phyloP scores from a whole-genome alignment of 2,797 vertebrate species.

The Tapera naevia region DNA sequence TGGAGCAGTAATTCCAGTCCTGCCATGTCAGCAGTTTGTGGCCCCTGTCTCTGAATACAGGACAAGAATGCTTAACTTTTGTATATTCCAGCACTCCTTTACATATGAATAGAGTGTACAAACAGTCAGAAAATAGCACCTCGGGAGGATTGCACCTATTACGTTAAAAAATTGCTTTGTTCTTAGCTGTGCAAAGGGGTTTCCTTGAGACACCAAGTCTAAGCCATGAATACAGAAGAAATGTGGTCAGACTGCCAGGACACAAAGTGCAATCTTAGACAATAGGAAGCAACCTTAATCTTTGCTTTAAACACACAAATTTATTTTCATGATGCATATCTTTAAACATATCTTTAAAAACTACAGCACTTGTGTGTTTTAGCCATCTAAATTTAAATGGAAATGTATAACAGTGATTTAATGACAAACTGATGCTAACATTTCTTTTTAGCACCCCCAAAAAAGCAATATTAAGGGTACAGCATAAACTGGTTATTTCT shows the following conservation, averaged over 20 bases:
- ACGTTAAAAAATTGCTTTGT: background rate
- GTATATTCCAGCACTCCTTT: background rate
- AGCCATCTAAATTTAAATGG: background rate
- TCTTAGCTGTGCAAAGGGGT: background rate
- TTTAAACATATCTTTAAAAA: background rate
- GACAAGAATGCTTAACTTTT: background rate
- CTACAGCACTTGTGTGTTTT: background rate
- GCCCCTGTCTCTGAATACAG: background rate
- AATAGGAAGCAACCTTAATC: no score
- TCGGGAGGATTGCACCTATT: background rate
- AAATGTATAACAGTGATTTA: background rate
- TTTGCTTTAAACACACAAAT: background rate
- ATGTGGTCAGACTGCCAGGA: background rate
- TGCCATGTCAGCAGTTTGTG: background rate
- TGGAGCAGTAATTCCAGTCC: background rate
- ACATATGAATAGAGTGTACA: background rate
- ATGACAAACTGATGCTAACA: background rate
- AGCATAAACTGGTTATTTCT: background rate
- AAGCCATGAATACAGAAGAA: background rate
- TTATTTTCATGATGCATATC: background rate
- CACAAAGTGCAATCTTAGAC: background rate
- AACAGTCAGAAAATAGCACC: background rate
- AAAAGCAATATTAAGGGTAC: background rate
- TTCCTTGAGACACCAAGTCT: background rate
- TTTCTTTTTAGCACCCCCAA: background rate